Evolutionary conservation across 2,888 invertebrate genomes (phyloP), one percentile per base, ranked within the genome.

Genomic region (Hesperia comma): DNA sequence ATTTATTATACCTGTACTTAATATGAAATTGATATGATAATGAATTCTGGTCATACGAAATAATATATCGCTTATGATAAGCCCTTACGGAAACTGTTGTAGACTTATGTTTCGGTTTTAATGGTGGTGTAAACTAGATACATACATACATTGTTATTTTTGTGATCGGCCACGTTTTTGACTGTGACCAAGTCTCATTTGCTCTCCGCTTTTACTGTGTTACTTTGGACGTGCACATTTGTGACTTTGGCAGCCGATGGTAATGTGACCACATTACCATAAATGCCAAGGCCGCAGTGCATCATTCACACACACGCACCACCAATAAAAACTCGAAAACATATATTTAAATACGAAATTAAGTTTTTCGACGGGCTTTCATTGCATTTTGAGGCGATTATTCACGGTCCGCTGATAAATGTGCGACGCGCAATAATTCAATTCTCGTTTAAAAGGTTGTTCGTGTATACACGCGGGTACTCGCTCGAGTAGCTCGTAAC

Each of bases 331-430:
- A 79, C 69, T 76, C 78, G 77, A 85, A 87, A 86, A 83, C 83
- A 84, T 86, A 86, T 87, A 88, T 90, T 89, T 87, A 88, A 89
- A 90, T 86, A 82, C 81, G 84, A 82, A 88, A 90, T 91, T 90
- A 86, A 90, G 87, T 89, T 88, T 89, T 90, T 87, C 83, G 87
- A 85, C 84, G 79, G 81, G 81, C 86, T 86, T 84, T 86, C 85
- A 85, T 88, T 87, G 86, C 83, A 80, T 84, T 85, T 80, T 79
- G 83, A 80, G 81, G 76, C 85, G 84, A 88, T 91, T 89, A 91
- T 85, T 90, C 88, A 89, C 82, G 85, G 85, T 77, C 77, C 78
- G 74, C 82, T 89, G 90, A 90, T 90, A 87, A 87, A 90, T 90
- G 88, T 83, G 78, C 84, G 87, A 87, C 84, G 85, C 81, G 87